These are phyloP conservation scores for Atta texana DNA, from an alignment of 1,140 invertebrate genomes.

Conservation along the genomic window DNA sequence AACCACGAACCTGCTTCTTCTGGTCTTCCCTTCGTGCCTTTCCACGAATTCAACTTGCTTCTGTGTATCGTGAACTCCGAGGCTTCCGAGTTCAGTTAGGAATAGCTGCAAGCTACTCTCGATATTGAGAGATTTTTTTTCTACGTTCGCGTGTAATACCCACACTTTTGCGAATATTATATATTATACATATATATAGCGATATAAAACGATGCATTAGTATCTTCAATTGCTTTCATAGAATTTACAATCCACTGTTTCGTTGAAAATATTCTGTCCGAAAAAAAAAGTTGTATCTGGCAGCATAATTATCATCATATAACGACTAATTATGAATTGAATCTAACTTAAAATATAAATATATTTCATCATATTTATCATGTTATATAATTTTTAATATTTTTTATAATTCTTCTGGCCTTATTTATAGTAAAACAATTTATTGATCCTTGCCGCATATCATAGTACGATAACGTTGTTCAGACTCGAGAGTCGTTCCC, in stretches of 20 bases:
- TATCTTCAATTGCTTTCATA: not conserved
- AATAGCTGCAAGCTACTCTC: slow-evolving; percentile 70
- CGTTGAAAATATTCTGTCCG: not conserved
- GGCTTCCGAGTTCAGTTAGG: slow-evolving; percentile 77
- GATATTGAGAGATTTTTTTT: slow-evolving; percentile 33
- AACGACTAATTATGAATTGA: not conserved
- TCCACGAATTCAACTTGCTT: slow-evolving; percentile 77
- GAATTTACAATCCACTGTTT: not conserved
- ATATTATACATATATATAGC: not conserved
- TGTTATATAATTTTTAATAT: not conserved
- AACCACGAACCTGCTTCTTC: slow-evolving; percentile 76
- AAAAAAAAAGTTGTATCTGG: not conserved
- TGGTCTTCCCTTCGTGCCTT: slow-evolving; percentile 78
- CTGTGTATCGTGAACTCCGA: slow-evolving; percentile 79
- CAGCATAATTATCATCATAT: not conserved
- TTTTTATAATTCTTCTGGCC: not conserved
- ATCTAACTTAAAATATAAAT: not conserved
- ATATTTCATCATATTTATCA: not conserved
- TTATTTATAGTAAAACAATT: not conserved
- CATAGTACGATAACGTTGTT: slow-evolving; percentile 46
- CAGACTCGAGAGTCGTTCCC: slow-evolving; percentile 65
- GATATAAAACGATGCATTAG: not conserved
- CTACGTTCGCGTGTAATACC: not conserved
- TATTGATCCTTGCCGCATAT: not conserved
- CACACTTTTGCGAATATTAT: not conserved